These are phyloP conservation scores for Penelope pileata DNA, from an alignment of 2,113 vertebrate species.

Conservation along the genomic window DNA sequence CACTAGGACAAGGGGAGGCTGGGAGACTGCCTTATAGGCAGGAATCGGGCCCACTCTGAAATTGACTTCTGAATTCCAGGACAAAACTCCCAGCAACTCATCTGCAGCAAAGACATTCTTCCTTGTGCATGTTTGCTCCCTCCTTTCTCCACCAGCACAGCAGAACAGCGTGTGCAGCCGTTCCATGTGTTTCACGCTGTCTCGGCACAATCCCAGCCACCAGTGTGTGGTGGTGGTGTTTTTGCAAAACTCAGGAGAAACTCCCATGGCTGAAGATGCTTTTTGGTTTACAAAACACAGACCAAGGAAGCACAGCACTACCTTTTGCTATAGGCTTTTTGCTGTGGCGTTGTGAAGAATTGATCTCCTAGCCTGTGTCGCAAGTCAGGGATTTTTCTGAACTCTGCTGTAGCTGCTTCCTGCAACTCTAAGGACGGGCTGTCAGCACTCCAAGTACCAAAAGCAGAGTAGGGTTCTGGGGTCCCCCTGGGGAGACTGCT, in stretches of 20 bases:
- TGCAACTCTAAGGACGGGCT: neutral
- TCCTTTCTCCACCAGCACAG: neutral
- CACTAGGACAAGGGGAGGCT: neutral
- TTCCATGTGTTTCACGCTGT: neutral
- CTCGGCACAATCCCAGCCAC: neutral
- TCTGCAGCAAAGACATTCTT: neutral
- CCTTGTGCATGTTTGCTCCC: neutral
- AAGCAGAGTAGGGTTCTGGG: neutral
- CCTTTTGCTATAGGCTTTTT: neutral
- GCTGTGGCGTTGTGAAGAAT: neutral
- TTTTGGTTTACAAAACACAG: neutral
- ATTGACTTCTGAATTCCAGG: neutral
- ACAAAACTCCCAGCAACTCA: neutral
- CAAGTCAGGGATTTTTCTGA: neutral
- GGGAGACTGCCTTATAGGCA: neutral
- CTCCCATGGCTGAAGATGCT: neutral
- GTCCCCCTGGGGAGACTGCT: no score
- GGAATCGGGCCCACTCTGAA: neutral
- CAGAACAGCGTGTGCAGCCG: neutral
- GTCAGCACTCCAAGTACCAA: neutral
- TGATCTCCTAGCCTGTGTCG: neutral
- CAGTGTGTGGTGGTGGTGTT: neutral
- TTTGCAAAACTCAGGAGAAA: neutral
- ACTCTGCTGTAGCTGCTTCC: neutral
- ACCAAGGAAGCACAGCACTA: accelerated